Base-by-base conservation (phyloP, 2,797 vertebrate genomes). In the Tragopan temminckii region DNA sequence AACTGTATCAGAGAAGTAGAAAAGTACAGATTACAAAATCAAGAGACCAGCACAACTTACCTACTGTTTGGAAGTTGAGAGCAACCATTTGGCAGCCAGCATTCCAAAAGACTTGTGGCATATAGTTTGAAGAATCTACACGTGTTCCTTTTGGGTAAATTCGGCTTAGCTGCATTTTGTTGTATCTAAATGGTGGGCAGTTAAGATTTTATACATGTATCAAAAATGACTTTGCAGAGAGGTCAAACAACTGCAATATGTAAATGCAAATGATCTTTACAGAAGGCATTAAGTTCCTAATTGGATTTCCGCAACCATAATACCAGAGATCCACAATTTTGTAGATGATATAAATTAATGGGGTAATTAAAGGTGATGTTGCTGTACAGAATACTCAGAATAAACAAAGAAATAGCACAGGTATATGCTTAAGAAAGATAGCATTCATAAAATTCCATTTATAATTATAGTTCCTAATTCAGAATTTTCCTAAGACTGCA, bases 41-140 rank as follows among this genome's bases (percentile, higher is more conserved):
- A 50, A 57, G 38, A 8, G 40, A 52, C 6, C 3, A 31, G 13
- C 11, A 42, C 3, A 7, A 87, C 98, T 98, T 89, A 99, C 99
- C 99, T 52, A 99, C 98, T 2, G 99, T 99, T 97, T 99, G 99
- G 97, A 99, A 99, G 97, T 99, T 99, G 55, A 99, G 98, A 16
- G 99, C 99, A 29, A 99, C 99, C 97, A 99, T 98, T 93, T 99
- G 99, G 97, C 99, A 99, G 79, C 99, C 99, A 0, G 99, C 98
- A 1, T 99, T 99, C 99, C 99, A 99, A 95, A 99, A 99, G 80
- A 99, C 98, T 91, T 99, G 99, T 27, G 99, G 99, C 98, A 99
- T 99, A 95, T 99, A 99, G 98, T 99, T 99, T 8, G 99, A 99
- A 19, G 99, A 99, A 96, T 99, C 99, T 79, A 99, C 99, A 24